Evolutionary conservation across 2,888 invertebrate species (phyloP).

Genomic region (Cremastinae sp.): DNA sequence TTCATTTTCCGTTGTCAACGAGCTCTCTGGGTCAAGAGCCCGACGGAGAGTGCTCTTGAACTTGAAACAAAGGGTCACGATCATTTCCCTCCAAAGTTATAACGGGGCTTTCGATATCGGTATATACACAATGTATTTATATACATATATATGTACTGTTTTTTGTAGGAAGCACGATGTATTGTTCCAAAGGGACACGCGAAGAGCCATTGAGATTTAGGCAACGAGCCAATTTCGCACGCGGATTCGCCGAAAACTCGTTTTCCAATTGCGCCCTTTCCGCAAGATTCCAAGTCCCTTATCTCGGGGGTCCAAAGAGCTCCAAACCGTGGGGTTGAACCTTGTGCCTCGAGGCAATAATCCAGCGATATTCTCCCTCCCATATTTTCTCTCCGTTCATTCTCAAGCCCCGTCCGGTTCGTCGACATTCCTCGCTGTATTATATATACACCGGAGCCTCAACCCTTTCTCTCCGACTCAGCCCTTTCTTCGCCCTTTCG

Average conservation of each 20-base stretch:
- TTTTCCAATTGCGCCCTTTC: constrained; percentile 32
- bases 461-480: constrained; percentile 48
- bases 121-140: neutral
- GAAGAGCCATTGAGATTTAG: neutral
- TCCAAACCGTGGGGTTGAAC: constrained; percentile 14
- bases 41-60: constrained; percentile 30
- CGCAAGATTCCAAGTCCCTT: constrained; percentile 39
- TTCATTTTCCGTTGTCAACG: neutral
- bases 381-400: constrained; percentile 57
- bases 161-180: no score
- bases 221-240: neutral
- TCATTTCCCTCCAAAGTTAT: neutral
- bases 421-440: constrained; percentile 60
- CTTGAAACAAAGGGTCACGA: constrained; percentile 20
- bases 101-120: constrained; percentile 16
- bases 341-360: neutral
- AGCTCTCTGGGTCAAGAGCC: constrained; percentile 67
- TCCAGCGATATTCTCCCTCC: constrained; percentile 41
- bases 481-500: constrained; percentile 21
- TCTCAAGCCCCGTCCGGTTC: constrained; percentile 55
- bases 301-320: constrained; percentile 28
- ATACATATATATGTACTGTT: no score
- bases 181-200: no score
- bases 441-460: constrained; percentile 52
- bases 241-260: constrained; percentile 41